A percentile compares a stretch with the other conserved stretches of the same genome.
Conservation (phyloP, 1,140 invertebrate species). For the Drosophila baimaii region DNA sequence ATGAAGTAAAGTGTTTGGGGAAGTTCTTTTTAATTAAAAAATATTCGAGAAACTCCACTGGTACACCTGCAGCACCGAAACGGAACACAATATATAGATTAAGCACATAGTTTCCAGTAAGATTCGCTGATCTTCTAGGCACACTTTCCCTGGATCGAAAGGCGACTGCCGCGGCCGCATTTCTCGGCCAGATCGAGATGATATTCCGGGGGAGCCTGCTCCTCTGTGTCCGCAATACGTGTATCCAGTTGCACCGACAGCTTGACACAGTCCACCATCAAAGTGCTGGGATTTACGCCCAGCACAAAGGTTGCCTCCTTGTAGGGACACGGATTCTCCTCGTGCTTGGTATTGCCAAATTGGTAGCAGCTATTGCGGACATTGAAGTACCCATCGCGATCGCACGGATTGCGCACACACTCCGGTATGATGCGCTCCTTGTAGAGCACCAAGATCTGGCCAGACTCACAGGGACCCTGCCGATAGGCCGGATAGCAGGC, state of each 20-base stretch:
- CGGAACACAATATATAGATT: constrained; percentile 4
- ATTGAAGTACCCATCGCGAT: constrained; percentile 84
- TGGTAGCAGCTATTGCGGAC: constrained; percentile 85
- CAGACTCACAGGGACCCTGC: constrained; percentile 86
- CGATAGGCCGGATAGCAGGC: constrained; percentile 87
- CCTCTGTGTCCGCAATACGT: constrained; percentile 59
- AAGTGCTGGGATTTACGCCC: constrained; percentile 85
- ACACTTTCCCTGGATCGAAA: constrained; percentile 51
- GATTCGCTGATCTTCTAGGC: neutral
- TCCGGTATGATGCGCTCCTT: constrained; percentile 85
- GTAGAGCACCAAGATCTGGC: constrained; percentile 86
- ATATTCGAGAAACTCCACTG: neutral
- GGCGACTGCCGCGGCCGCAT: constrained; percentile 68
- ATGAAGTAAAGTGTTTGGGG: neutral
- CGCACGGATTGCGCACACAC: constrained; percentile 87
- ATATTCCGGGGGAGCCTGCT: constrained; percentile 58
- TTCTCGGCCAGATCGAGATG: constrained; percentile 65
- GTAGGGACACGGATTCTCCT: constrained; percentile 83
- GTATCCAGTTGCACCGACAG: constrained; percentile 67
- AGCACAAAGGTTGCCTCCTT: constrained; percentile 74
- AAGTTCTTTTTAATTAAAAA: constrained; percentile 4
- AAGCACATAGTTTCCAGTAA: constrained; percentile 4
- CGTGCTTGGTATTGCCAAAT: constrained; percentile 76
- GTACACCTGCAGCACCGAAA: constrained; percentile 6
- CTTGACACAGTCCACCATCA: constrained; percentile 84